These are phyloP conservation scores for Xestia rhomboidea DNA, from an alignment of 2,888 invertebrate genomes.

Conservation along the genomic window DNA sequence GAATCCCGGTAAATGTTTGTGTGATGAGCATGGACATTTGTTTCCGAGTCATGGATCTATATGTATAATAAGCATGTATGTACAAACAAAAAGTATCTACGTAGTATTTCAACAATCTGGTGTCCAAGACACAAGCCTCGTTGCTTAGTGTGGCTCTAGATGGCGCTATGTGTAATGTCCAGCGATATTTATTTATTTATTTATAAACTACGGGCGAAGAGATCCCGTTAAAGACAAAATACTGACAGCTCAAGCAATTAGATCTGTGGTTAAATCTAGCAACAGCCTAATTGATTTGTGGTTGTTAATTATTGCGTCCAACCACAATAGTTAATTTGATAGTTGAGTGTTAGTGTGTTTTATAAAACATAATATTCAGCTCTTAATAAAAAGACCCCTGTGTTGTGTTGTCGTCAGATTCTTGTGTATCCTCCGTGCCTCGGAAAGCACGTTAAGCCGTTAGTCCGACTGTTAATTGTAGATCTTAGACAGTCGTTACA, in stretches of 20 bases:
- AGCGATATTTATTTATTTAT: too few species aligned
- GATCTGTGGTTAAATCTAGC: neutral
- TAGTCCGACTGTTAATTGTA: neutral
- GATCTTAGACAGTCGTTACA: too few species aligned
- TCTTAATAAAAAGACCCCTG: neutral
- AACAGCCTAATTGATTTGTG: neutral
- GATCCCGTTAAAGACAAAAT: neutral
- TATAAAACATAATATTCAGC: neutral
- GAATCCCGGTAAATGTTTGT: too few species aligned
- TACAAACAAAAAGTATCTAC: too few species aligned
- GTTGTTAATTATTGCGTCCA: neutral
- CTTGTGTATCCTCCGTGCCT: neutral
- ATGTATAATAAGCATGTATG: too few species aligned
- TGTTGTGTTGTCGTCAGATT: too few species aligned
- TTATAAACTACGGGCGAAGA: neutral
- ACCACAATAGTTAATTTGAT: neutral
- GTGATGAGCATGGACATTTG: too few species aligned
- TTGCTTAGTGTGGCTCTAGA: too few species aligned
- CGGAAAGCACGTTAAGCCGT: neutral
- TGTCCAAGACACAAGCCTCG: too few species aligned
- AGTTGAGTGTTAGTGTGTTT: neutral
- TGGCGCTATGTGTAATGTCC: too few species aligned
- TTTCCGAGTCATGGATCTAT: too few species aligned
- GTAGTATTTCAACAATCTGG: too few species aligned
- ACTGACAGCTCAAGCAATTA: neutral